A percentile compares a stretch with the other conserved stretches of the same genome.
phyloP scores from a whole-genome alignment of 2,797 vertebrate genomes.

The Crenuchus spilurus region DNA sequence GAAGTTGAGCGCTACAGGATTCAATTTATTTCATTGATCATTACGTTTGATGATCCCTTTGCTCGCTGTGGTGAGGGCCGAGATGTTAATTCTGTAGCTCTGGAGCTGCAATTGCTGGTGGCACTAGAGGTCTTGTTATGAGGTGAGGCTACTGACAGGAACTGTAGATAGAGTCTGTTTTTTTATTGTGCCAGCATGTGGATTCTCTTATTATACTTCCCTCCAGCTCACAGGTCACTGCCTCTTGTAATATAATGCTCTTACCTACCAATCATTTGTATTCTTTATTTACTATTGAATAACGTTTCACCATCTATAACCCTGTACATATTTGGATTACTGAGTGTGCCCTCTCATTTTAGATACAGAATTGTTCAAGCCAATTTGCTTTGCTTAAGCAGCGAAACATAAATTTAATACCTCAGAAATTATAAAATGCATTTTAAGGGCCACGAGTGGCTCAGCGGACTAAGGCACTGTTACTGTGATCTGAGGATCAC shows the following conservation, averaged over 20 bases:
- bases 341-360: background rate
- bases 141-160: slow-evolving; percentile 39
- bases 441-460: too few relatives aligned
- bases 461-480: too few relatives aligned
- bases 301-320: slow-evolving; percentile 1
- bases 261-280: background rate
- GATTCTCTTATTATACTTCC: slow-evolving; percentile 20
- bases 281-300: slow-evolving; percentile 22
- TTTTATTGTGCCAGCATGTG: slow-evolving; percentile 30
- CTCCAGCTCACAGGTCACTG: slow-evolving; percentile 7
- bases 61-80: slow-evolving; percentile 42
- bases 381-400: background rate
- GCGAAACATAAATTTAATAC: background rate
- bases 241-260: slow-evolving; percentile 20
- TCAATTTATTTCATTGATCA: slow-evolving; percentile 66
- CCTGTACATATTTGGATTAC: background rate
- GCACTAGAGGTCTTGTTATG: slow-evolving; percentile 44
- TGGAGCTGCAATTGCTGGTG: slow-evolving; percentile 45
- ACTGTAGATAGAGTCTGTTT: slow-evolving; percentile 35
- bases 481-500: too few relatives aligned
- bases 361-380: background rate
- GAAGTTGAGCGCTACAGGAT: slow-evolving; percentile 64
- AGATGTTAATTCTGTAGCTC: slow-evolving; percentile 50
- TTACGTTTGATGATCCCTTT: slow-evolving; percentile 66
- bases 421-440: slow-evolving; percentile 6